Evolutionary conservation across 2,888 invertebrate species (phyloP), one percentile per base, ranked within the genome.

Genomic region (Cataglyphis cursor): DNA sequence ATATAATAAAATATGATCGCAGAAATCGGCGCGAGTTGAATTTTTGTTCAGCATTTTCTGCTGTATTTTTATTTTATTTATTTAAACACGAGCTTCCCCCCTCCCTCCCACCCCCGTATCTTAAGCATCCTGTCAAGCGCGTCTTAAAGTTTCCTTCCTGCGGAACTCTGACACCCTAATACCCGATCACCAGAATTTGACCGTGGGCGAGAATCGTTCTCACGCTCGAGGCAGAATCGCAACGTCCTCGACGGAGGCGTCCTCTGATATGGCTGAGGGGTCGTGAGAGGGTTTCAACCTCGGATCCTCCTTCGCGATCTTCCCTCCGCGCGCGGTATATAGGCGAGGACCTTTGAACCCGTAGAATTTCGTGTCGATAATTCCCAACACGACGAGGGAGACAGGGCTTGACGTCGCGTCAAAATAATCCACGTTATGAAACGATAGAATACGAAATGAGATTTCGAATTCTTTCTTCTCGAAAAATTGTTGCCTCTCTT

Each of bases 191-290:
- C 90, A 88, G 89, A 91, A 91, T 92, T 93, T 92, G 93, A 93
- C 91, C 93, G 91, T 92, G 89, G 91, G 93, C 91, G 89, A 90
- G 83, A 84, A 88, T 89, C 85, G 88, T 94, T 94, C 93, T 93
- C 93, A 94, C 93, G 93, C 87, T 89, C 78, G 61, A 80, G 83
- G 90, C 74, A 74, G 68, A 70, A 88, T 81, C 83, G 78, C 70
- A 59, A 31, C 84, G 76, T 57, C 88, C 78, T 80, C 74, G 61
- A 48, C 75, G 81, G 81, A 80, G 82, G 85, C 78, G 83, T 84
- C 87, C 80, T 81, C 18, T 51, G 84, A 78, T 73, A 84, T 76
- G 70, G 87, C 86, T 85, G 82, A 89, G 86, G 91, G 92, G 92
- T 93, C 93, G 93, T 93, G 93, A 92, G 93, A 93, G 92, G 91